These are phyloP conservation scores for Ethmia dodecea DNA, from an alignment of 2,888 invertebrate genomes.

Conservation along the genomic window DNA sequence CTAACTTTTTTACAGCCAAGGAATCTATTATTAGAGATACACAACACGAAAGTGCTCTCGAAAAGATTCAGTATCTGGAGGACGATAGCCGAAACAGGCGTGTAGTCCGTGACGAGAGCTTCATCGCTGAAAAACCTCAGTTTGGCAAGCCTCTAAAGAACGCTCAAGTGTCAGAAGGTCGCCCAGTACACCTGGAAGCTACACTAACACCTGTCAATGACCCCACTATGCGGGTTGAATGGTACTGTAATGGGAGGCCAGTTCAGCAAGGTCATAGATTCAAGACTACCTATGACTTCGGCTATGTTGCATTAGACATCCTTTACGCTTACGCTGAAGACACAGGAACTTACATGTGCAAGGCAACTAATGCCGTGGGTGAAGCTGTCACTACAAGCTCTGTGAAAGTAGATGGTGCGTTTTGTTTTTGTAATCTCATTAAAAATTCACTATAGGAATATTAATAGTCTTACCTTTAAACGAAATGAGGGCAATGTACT, in stretches of 20 bases:
- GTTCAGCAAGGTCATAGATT: constrained; percentile 96
- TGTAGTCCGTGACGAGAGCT: constrained; percentile 83
- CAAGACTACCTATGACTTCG: constrained; percentile 97
- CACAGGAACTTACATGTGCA: constrained; percentile 97
- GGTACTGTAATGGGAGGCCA: constrained; percentile 97
- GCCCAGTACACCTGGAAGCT: constrained; percentile 94
- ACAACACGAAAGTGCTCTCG: constrained; percentile 94
- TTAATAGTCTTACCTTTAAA: no score
- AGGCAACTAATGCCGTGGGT: constrained; percentile 95
- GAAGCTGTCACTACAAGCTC: constrained; percentile 96
- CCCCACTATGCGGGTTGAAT: constrained; percentile 98
- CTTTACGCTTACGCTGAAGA: constrained; percentile 98
- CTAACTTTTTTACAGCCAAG: constrained; percentile 83
- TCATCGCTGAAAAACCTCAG: constrained; percentile 90
- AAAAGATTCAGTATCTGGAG: constrained; percentile 95
- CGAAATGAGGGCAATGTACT: no score
- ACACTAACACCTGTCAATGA: constrained; percentile 98
- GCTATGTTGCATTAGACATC: constrained; percentile 97
- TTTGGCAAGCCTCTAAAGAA: constrained; percentile 93
- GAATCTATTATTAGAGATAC: constrained; percentile 92
- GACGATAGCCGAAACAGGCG: constrained; percentile 88
- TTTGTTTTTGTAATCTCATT: no score
- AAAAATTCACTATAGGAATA: no score
- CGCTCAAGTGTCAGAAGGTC: constrained; percentile 90
- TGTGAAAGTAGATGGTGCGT: constrained; percentile 89